phyloP scores from a whole-genome alignment of 2,888 invertebrate genomes.

The Didymodactylos carnosus region DNA sequence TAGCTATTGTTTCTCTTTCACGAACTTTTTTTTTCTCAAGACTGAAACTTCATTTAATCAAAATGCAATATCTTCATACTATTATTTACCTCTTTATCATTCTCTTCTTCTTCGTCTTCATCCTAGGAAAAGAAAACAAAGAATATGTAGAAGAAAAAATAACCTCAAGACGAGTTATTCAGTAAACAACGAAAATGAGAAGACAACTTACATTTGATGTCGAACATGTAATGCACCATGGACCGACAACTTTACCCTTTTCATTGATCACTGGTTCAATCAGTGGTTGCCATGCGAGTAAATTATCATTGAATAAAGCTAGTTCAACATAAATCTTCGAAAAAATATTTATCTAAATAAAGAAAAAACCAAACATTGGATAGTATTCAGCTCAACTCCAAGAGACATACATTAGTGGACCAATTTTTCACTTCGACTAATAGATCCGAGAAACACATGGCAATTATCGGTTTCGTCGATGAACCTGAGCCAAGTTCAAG shows the following conservation, averaged over 20 bases:
- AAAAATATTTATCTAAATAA: not conserved
- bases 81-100: not conserved
- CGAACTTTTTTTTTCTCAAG: too few relatives aligned
- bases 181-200: not conserved
- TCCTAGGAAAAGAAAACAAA: too few relatives aligned
- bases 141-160: too few relatives aligned
- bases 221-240: not conserved
- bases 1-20: too few relatives aligned
- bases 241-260: not conserved
- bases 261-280: constrained; percentile 54
- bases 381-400: not conserved
- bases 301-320: constrained; percentile 74
- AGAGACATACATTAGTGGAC: not conserved
- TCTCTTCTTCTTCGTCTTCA: not conserved
- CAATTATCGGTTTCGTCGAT: not conserved
- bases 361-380: not conserved
- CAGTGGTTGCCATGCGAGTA: constrained; percentile 87
- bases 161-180: not conserved
- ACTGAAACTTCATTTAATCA: too few relatives aligned
- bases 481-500: not conserved
- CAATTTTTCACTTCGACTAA: not conserved
- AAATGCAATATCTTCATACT: too few relatives aligned
- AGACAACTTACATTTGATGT: not conserved
- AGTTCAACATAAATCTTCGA: constrained; percentile 45
- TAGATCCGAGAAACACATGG: not conserved